Percentiles rank a stretch among this genome's conserved stretches.
phyloP scores from a whole-genome alignment of 2,797 vertebrate species.

The Bryconaethiops microstoma region DNA sequence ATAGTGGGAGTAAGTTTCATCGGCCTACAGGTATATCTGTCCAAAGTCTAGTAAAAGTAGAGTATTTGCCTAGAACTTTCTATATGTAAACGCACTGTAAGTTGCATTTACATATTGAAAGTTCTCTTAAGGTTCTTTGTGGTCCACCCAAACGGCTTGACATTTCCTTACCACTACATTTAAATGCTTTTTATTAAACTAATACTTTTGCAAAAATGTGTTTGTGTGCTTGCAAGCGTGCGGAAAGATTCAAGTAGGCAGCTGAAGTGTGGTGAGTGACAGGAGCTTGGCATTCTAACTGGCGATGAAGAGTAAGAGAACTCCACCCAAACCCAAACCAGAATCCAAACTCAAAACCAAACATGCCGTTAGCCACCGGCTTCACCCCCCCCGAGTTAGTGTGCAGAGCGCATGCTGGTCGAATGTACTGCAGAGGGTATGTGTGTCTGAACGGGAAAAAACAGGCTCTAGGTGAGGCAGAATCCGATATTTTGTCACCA shows the following conservation, averaged over 20 bases:
- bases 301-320: conserved; percentile 62
- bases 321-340: conserved; percentile 58
- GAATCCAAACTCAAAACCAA: conserved; percentile 47
- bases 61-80: not conserved
- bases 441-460: conserved; percentile 13
- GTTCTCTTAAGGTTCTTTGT: not conserved
- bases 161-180: not conserved
- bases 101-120: not conserved
- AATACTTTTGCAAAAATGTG: not conserved
- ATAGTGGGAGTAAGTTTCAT: conserved; percentile 40
- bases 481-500: conserved; percentile 78
- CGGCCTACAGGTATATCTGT: not conserved
- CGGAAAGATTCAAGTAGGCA: conserved; percentile 26
- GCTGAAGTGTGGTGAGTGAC: conserved; percentile 51
- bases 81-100: not conserved
- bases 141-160: not conserved
- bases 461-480: conserved; percentile 71
- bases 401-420: conserved; percentile 68
- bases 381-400: conserved; percentile 52
- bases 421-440: conserved; percentile 30
- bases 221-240: conserved; percentile 36
- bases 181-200: not conserved
- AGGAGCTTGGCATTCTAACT: conserved; percentile 56
- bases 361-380: conserved; percentile 75
- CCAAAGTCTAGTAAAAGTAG: not conserved